Percentiles rank a stretch among this genome's conserved stretches.
These are phyloP conservation scores for Agonopterix arenella DNA, from an alignment of 2,888 invertebrate genomes.

Conservation along the genomic window DNA sequence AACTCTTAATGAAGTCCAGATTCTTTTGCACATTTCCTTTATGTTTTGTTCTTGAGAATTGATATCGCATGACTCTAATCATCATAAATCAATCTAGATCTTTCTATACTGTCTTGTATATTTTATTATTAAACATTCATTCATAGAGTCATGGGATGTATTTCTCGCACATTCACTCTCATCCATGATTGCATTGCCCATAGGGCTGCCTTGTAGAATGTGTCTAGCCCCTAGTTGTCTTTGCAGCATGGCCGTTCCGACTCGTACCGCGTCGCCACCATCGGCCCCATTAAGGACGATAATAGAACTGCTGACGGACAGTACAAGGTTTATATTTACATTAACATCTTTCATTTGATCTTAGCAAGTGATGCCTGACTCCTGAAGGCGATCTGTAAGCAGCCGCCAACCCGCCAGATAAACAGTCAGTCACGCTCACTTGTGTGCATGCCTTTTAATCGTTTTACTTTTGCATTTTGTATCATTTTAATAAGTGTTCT, in stretches of 20 bases:
- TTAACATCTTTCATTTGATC: constrained; percentile 40
- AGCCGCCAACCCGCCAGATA: no score
- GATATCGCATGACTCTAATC: constrained; percentile 33
- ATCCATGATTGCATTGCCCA: constrained; percentile 62
- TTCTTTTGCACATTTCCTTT: constrained; percentile 18
- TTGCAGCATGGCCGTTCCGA: constrained; percentile 96
- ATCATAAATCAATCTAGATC: background rate
- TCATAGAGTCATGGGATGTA: constrained; percentile 30
- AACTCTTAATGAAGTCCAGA: background rate
- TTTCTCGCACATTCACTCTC: constrained; percentile 28
- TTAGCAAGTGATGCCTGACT: constrained; percentile 24
- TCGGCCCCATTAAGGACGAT: constrained; percentile 94
- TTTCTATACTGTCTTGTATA: background rate
- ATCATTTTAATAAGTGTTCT: background rate
- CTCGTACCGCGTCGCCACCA: constrained; percentile 98
- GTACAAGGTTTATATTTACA: constrained; percentile 85
- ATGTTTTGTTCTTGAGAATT: constrained; percentile 26
- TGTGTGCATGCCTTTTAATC: constrained; percentile 15
- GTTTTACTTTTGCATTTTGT: constrained; percentile 21
- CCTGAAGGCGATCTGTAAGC: no score
- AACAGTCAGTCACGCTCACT: no score
- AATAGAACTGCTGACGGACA: constrained; percentile 97
- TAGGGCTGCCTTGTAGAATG: constrained; percentile 71
- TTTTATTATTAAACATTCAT: background rate
- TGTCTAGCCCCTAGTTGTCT: constrained; percentile 76